Evolutionary conservation across 2,797 vertebrate genomes (phyloP).

Genomic region (Todus mexicanus): DNA sequence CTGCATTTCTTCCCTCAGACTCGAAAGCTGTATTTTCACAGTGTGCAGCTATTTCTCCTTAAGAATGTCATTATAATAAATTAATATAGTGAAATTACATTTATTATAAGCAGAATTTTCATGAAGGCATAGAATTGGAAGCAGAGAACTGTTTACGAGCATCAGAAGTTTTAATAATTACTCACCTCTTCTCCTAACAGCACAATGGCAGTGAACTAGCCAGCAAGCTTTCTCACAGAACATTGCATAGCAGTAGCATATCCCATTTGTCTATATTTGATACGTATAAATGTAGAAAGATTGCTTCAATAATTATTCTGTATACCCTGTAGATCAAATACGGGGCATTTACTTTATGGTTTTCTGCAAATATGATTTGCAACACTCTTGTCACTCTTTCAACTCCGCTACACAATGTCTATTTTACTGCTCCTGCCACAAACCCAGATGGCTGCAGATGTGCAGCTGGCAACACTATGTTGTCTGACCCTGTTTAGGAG

Average conservation of each 20-base stretch:
- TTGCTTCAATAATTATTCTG: not conserved
- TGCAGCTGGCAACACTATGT: conserved; percentile 61
- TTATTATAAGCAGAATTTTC: conserved; percentile 8
- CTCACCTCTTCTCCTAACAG: not conserved
- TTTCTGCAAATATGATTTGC: conserved; percentile 23
- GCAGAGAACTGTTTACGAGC: not conserved
- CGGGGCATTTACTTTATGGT: not conserved
- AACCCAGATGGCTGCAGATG: conserved; percentile 60
- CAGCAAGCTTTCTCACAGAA: not conserved
- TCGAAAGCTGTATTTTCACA: not conserved
- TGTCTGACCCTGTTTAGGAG: conserved; percentile 55
- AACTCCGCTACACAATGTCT: conserved; percentile 3
- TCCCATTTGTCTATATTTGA: not conserved
- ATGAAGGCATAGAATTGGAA: not conserved
- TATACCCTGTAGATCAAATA: not conserved
- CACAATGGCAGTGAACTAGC: not conserved
- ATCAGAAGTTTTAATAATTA: not conserved
- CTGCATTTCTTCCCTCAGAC: not conserved
- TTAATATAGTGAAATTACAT: not conserved
- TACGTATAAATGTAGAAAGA: not conserved
- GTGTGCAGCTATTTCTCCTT: not conserved
- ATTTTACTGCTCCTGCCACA: conserved; percentile 46
- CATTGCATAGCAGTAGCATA: not conserved
- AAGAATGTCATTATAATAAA: not conserved
- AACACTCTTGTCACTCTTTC: not conserved